Base-by-base conservation (phyloP, 2,888 invertebrate species). In the Lobophora halterata region DNA sequence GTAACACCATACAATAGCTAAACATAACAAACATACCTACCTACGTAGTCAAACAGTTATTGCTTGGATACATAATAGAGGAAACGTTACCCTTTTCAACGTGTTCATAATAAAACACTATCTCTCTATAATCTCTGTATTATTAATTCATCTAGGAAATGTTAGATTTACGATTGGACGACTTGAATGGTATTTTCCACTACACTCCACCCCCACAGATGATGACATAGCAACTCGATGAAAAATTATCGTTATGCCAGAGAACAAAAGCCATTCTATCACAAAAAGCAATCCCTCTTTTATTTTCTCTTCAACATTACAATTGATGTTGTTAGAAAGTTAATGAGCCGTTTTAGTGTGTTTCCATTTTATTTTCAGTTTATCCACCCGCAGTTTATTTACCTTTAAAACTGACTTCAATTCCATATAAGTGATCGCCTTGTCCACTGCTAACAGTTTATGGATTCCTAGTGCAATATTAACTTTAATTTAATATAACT, bases 401-500 rank as follows among this genome's bases (percentile, higher is more conserved):
- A 20, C 18, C 25, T 23, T 23, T 37, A 29, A 9, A 7, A 21
- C 21, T 20, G 33, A n/a, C 12, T 25, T 27, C 20, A 24, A 11
- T 17, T 9, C 21, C 18, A 3, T 21, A 27, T 18, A 26, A 37
- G 8, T 9, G 18, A 25, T 30, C 23, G 14, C 20, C 5, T 8
- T 21, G 5, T 25, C 35, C 7, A 16, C 38, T 12, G 24, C 33
- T 23, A 11, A 12, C 18, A 25, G 34, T 23, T 32, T 35, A 42
- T 51, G 35, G 9, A 16, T 8, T 41, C 46, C 51, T 40, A 40
- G 47, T 54, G 25, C 19, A 28, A 29, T 36, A 39, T 38, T 46
- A 42, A 39, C 40, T 45, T 11, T 43, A 32, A 47, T 21, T 34
- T 35, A 18, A 35, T 23, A 27, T 35, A 42, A 31, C 21, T 33